These are phyloP conservation scores for Camponotus fellah DNA, from an alignment of 2,888 invertebrate genomes.

Conservation along the genomic window DNA sequence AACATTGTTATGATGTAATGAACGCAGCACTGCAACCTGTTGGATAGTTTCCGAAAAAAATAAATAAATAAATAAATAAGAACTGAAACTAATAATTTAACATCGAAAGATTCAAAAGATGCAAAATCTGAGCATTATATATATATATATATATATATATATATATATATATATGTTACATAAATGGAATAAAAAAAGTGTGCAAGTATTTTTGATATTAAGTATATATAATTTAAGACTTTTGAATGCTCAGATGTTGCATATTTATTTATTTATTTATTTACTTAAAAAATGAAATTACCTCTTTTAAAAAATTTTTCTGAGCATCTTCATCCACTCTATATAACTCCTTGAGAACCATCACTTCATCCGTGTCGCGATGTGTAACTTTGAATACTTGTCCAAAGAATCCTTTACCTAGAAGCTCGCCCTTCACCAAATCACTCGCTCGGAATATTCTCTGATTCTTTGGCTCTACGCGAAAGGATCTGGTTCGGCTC, in stretches of 20 bases:
- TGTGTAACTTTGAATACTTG: conserved; percentile 97
- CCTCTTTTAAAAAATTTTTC: conserved; percentile 97
- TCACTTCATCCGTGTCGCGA: conserved; percentile 95
- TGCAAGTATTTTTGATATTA: too few relatives aligned
- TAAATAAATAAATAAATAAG: background rate
- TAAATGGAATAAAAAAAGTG: too few relatives aligned
- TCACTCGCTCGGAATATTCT: conserved; percentile 97
- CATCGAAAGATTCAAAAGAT: background rate
- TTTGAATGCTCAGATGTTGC: background rate
- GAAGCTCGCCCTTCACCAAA: conserved; percentile 94
- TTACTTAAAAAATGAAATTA: conserved; percentile 72
- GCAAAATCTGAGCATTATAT: conserved; percentile 4
- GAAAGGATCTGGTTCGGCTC: conserved; percentile 95
- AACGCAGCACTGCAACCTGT: conserved; percentile 95
- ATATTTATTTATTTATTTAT: background rate
- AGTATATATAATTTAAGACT: too few relatives aligned
- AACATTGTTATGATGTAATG: conserved; percentile 96
- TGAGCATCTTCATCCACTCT: conserved; percentile 98
- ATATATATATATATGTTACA: background rate
- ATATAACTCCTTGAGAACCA: conserved; percentile 98
- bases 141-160: background rate
- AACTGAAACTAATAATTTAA: conserved; percentile 1
- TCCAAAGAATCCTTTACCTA: conserved; percentile 98
- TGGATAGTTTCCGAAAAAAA: conserved; percentile 7
- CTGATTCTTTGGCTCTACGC: conserved; percentile 90